Conservation (phyloP, 2,113 vertebrate genomes). For the Loxodonta africana region DNA sequence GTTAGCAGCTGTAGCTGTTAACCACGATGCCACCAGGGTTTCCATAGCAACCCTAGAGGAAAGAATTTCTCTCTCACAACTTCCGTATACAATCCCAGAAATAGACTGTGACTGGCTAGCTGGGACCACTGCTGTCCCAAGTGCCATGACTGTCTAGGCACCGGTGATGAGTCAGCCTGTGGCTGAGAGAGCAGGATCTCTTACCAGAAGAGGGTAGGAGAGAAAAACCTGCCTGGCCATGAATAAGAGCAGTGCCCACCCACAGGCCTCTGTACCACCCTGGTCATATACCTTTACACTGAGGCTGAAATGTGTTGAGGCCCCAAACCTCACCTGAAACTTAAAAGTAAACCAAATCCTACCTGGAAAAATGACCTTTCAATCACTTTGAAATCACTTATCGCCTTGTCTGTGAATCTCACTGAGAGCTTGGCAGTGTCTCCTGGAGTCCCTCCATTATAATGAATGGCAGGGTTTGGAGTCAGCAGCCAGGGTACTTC, state of each 20-base stretch:
- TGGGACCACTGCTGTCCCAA: background rate
- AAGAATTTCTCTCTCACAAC: background rate
- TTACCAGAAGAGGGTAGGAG: background rate
- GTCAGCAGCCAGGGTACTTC: background rate
- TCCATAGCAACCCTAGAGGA: background rate
- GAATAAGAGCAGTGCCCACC: background rate
- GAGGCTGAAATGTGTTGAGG: background rate
- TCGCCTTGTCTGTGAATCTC: background rate
- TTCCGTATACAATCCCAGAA: background rate
- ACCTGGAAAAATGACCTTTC: background rate
- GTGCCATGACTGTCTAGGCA: background rate
- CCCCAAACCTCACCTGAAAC: background rate
- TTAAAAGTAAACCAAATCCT: background rate
- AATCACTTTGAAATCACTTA: background rate
- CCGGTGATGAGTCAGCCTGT: background rate
- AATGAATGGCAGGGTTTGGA: background rate
- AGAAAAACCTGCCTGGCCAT: background rate
- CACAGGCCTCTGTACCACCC: background rate
- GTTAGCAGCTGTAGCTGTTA: too few species aligned
- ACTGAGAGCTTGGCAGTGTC: background rate
- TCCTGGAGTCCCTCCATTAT: background rate
- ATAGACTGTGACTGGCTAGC: background rate
- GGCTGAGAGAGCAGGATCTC: background rate
- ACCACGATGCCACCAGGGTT: too few species aligned
- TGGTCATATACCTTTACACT: background rate